Evolutionary conservation across 1,140 invertebrate genomes (phyloP), one percentile per base, ranked within the genome.

Genomic region (Panagrolaimus sp.): DNA sequence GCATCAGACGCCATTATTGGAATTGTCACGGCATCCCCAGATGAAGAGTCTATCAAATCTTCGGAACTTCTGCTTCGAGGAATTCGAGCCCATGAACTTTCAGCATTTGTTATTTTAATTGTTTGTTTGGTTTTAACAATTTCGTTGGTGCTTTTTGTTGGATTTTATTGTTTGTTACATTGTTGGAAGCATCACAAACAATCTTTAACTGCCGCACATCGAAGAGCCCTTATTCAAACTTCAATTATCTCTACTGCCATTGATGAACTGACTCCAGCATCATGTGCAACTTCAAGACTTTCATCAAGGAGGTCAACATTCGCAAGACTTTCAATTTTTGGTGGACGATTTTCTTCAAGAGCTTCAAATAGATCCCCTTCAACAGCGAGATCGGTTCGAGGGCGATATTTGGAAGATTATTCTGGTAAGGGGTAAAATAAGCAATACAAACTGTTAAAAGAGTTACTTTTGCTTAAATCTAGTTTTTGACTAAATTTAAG

Each of bases 161-260:
- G 52, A n/a, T 58, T 58, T 28, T 58, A 58, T 58, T 58, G 52
- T 28, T 12, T 58, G 2, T 14, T 58, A 5, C 52, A 58, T 58
- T 58, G 52, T 21, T 58, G 52, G 52, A 21, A n/a, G 28, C 52
- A 58, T 58, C 52, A 58, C 52, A 58, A 58, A 4, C 21, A 58
- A 58, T 58, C 52, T 9, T n/a, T 58, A 21, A 58, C 52, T 4
- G 52, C 52, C 1, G 52, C 52, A 12, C 52, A 58, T 17, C 52
- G 52, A 58, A 58, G 52, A 17, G 52, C 52, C 2, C 21, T 58
- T 2, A 28, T 58, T 21, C 52, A 58, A 21, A 58, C 52, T 14
- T 58, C 52, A 10, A 58, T 58, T 28, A 28, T 58, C 17, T n/a
- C 14, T 12, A 58, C 52, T 58, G 52, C 52, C 52, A 58, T 58